phyloP scores from a whole-genome alignment of 2,888 invertebrate genomes.

The Acanthosepion lycidas region DNA sequence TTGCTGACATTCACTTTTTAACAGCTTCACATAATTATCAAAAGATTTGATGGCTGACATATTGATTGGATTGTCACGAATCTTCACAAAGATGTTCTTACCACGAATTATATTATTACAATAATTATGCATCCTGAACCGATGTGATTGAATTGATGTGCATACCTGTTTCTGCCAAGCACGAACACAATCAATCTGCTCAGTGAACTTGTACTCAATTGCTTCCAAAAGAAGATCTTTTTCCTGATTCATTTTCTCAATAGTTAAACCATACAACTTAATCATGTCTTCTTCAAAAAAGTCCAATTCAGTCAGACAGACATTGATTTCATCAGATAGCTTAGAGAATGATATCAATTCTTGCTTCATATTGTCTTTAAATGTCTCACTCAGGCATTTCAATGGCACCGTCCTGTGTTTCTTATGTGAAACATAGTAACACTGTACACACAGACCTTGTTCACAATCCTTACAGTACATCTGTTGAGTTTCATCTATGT shows the following conservation, averaged over 20 bases:
- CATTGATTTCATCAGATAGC: not conserved
- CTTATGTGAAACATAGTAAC: slow-evolving; percentile 35
- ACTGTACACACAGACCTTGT: slow-evolving; percentile 13
- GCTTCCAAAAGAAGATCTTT: not conserved
- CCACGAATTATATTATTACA: not conserved
- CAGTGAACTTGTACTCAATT: not conserved
- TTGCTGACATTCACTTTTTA: not conserved
- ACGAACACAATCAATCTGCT: not conserved
- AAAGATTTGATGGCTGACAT: not conserved
- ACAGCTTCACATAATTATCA: not conserved
- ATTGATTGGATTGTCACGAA: not conserved
- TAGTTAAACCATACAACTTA: too few relatives aligned
- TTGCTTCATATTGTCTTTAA: not conserved
- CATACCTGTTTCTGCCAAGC: not conserved
- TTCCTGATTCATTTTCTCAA: not conserved
- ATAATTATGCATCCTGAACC: slow-evolving; percentile 1
- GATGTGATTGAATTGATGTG: not conserved
- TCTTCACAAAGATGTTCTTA: not conserved
- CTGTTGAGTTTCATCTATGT: slow-evolving; percentile 50
- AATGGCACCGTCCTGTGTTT: not conserved
- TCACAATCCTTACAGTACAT: slow-evolving; percentile 52
- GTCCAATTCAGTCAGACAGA: not conserved
- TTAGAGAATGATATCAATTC: not conserved
- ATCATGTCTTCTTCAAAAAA: not conserved
- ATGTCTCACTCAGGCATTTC: not conserved